A percentile compares a stretch with the other conserved stretches of the same genome.
Evolutionary conservation across 1,140 invertebrate genomes (phyloP).

Genomic region (Polypedilum pembai): DNA sequence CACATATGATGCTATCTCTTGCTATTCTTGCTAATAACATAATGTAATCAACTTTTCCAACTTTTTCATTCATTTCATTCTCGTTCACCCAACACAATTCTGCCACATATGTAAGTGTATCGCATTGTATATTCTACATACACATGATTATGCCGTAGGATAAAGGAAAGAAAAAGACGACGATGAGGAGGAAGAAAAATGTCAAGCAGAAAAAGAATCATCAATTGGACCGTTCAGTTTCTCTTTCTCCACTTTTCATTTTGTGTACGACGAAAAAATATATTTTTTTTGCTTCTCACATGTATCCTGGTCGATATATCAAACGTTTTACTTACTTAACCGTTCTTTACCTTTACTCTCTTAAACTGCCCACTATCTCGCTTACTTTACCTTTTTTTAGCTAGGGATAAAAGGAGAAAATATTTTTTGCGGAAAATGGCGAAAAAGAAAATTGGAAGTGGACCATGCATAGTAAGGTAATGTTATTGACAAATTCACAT

Average conservation of each 20-base stretch:
- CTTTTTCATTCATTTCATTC: not conserved
- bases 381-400: not conserved
- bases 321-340: constrained; percentile 25
- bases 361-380: not conserved
- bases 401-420: not conserved
- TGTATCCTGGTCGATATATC: constrained; percentile 14
- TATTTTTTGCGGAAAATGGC: not conserved
- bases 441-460: constrained; percentile 7
- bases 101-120: constrained; percentile 2
- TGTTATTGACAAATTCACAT: constrained; percentile 28
- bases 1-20: constrained; percentile 23
- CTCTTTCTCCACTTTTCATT: not conserved
- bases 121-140: not conserved
- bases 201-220: not conserved
- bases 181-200: not conserved
- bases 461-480: constrained; percentile 1
- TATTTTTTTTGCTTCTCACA: not conserved
- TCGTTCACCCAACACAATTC: not conserved
- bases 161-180: not conserved
- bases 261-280: not conserved
- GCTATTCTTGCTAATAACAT: not conserved
- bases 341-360: not conserved
- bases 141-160: constrained; percentile 11
- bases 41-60: constrained; percentile 10
- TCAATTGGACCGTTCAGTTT: constrained; percentile 26